A percentile compares a stretch with the other conserved stretches of the same genome.
These are phyloP conservation scores for Falco cherrug DNA, from an alignment of 2,797 vertebrate genomes.

Conservation along the genomic window DNA sequence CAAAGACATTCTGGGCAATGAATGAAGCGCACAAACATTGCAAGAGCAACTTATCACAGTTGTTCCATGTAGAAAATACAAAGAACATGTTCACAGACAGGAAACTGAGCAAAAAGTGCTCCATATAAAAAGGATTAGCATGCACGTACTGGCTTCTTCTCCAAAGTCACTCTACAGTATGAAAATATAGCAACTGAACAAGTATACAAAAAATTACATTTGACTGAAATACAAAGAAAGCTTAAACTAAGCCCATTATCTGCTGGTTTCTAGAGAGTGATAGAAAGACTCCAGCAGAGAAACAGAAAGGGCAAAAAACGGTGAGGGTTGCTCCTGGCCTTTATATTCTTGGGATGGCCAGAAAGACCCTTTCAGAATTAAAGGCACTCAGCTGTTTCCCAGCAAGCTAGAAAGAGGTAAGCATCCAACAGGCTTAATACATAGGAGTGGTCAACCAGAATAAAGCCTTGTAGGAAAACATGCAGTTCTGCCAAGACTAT, in stretches of 20 bases:
- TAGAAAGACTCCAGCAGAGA: conserved; percentile 21
- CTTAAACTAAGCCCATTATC: not conserved
- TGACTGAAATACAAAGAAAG: conserved; percentile 18
- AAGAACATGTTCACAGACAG: not conserved
- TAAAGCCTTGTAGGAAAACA: not conserved
- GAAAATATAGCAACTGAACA: not conserved
- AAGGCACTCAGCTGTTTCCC: conserved; percentile 29
- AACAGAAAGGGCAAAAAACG: not conserved
- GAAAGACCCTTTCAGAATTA: conserved; percentile 11
- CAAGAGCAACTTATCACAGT: not conserved
- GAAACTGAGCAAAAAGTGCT: not conserved
- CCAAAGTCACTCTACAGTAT: not conserved
- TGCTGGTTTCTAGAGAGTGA: not conserved
- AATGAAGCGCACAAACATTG: not conserved
- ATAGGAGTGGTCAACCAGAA: not conserved
- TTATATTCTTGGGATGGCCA: not conserved
- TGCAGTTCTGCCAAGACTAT: not conserved
- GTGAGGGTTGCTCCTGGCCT: conserved; percentile 3
- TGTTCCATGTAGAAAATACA: not conserved
- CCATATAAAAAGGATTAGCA: not conserved
- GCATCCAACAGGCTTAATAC: not conserved
- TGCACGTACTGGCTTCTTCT: not conserved
- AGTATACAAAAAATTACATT: not conserved
- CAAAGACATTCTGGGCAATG: not conserved
- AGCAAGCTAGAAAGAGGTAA: not conserved